Evolutionary conservation across 2,113 vertebrate species (phyloP), one percentile per base, ranked within the genome.

Genomic region (Suncus etruscus): DNA sequence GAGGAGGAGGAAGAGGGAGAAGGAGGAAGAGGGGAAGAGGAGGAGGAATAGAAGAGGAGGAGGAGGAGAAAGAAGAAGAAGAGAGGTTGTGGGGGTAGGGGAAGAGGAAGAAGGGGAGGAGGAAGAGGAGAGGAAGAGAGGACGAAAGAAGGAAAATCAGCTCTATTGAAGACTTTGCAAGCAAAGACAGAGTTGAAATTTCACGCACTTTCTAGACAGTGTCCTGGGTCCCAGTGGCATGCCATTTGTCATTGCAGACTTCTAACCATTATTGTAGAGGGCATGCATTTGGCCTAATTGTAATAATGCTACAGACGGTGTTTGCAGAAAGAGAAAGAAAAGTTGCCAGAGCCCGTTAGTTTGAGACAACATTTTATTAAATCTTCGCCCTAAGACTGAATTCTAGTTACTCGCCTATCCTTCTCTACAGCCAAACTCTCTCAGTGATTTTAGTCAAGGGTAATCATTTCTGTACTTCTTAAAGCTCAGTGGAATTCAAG

Each of bases 301-400:
- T 54, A 94, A 72, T 73, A 72, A 18, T 92, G 69, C 92, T 89
- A 92, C 92, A 95, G 95, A 51, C 87, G 89, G 93, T 50, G 88
- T 1, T 95, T 87, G 27, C 51, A 95, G 20, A 92, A 54, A 87
- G 77, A 76, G 39, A 95, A 96, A 83, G 72, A 86, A 88, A 93
- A 0, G 54, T 87, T 95, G 95, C 97, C 96, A 96, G 91, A 96
- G 87, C 45, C 9, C 65, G 91, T 97, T 95, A 97, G 87, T 68
- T 27, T 88, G 91, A 96, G 95, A 96, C 94, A 86, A 84, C 84
- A 78, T 93, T 96, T 97, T 95, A 92, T 94, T 79, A 95, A 92
- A 89, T 93, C 80, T n/a, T 97, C 75, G 91, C 69, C 73, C 78
- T 89, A 85, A 93, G 96, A 65, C 4, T 92, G 92, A 81, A 83